These are phyloP conservation scores for Onthophagus sagittarius DNA, from an alignment of 2,888 invertebrate genomes.

Conservation along the genomic window DNA sequence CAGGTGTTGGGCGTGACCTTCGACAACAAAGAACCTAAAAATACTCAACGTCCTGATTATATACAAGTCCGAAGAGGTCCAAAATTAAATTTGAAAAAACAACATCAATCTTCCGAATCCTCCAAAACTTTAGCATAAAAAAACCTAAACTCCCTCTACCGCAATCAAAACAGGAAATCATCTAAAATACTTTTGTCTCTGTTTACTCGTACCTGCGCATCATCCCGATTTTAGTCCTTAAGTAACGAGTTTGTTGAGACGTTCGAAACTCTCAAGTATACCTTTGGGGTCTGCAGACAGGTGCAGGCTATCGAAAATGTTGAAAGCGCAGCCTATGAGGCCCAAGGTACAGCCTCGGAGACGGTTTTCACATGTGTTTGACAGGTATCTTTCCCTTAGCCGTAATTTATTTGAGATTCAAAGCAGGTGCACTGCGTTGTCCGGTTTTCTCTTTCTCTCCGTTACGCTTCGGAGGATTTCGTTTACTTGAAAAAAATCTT, in stretches of 20 bases:
- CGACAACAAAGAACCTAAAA: not conserved
- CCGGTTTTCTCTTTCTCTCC: not conserved
- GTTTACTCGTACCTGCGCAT: constrained; percentile 22
- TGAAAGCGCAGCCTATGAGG: constrained; percentile 2
- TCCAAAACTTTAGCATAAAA: not conserved
- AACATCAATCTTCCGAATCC: not conserved
- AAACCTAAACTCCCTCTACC: not conserved
- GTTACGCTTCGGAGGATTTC: not conserved
- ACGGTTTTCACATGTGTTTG: constrained; percentile 36
- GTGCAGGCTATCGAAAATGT: not conserved
- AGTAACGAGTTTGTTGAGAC: not conserved
- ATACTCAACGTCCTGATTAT: not conserved
- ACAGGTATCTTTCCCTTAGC: constrained; percentile 41
- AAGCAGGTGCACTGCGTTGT: constrained; percentile 43
- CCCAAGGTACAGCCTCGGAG: constrained; percentile 1
- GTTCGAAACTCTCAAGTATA: not conserved
- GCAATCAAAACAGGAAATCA: constrained; percentile 28
- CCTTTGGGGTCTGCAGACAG: not conserved
- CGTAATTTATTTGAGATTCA: constrained; percentile 46
- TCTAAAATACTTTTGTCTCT: constrained; percentile 27
- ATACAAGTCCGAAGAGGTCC: not conserved
- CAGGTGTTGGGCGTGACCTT: not conserved
- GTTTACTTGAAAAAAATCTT: not conserved
- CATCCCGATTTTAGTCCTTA: not conserved
- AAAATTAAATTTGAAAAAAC: not conserved